Base-by-base conservation (phyloP, 2,113 vertebrate species). In the Oncorhynchus mykiss region DNA sequence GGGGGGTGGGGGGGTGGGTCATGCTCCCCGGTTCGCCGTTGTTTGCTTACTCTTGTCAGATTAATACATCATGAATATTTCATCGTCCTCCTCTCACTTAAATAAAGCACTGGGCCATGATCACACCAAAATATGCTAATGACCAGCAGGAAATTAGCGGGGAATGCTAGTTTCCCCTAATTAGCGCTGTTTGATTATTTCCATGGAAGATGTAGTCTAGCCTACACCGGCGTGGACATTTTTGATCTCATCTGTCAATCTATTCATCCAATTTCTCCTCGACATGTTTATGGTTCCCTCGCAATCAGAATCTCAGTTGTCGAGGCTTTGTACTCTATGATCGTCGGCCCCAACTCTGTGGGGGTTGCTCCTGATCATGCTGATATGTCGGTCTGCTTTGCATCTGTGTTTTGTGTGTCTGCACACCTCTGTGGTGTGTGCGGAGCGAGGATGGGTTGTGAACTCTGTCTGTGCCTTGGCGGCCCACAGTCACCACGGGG, bases 1-100 rank as follows among this genome's bases (percentile, higher is more conserved):
- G 27, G 25, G 25, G 25, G 25, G 25, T 1, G n/a, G n/a, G n/a
- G n/a, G n/a, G n/a, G n/a, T n/a, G 85, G 78, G 84, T 83, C 84
- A 74, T 73, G 71, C 82, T 73, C 78, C 73, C 80, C 3, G 65
- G 80, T 85, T 84, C 83, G 79, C 76, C 75, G 64, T 82, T 91
- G 87, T 93, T 92, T 92, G 84, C 91, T 88, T 91, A 84, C 39
- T 84, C 78, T 90, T 67, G 84, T 87, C 86, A 81, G 84, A 90
- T 91, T 88, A 92, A 91, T 92, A 92, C 92, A 79, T 89, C 81
- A 91, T 93, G 92, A 90, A 92, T 92, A 89, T 92, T 92, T 94
- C 89, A 93, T 90, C 84, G 80, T 83, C 86, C 86, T 84, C 83
- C 75, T 80, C 85, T 77, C 87, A 75, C 83, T 84, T 71, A 86